Evolutionary conservation across 2,888 invertebrate species (phyloP).

Genomic region (Phyto melanocephala): DNA sequence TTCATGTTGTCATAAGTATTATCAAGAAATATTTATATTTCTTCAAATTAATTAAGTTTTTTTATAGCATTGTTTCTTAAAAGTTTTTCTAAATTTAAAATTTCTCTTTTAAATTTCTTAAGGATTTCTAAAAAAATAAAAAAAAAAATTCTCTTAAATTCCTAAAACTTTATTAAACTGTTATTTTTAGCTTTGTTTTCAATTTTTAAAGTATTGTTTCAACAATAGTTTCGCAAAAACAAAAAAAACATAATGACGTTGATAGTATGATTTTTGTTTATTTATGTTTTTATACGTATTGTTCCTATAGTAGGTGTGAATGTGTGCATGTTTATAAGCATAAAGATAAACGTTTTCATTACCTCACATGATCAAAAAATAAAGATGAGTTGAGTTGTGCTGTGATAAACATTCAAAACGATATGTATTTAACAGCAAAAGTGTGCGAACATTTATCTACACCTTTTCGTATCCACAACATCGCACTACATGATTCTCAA

Average conservation of each 20-base stretch:
- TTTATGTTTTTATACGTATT: background rate
- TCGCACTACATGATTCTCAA: background rate
- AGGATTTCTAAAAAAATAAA: too few species aligned
- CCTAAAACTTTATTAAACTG: too few species aligned
- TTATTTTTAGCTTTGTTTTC: background rate
- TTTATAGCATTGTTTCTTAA: too few species aligned
- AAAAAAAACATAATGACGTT: slow-evolving; percentile 21
- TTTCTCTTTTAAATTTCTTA: too few species aligned
- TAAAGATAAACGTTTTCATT: slow-evolving; percentile 10
- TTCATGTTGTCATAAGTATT: too few species aligned
- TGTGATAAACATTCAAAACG: background rate
- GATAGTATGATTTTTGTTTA: background rate
- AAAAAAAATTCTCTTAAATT: too few species aligned
- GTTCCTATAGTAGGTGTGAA: background rate
- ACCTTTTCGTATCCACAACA: background rate
- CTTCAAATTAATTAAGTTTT: too few species aligned
- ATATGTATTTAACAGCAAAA: too few species aligned
- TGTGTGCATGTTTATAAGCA: background rate
- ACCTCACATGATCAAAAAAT: background rate
- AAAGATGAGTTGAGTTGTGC: background rate
- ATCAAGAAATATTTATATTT: too few species aligned
- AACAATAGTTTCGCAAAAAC: background rate
- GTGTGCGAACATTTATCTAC: slow-evolving; percentile 14
- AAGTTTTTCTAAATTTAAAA: too few species aligned
- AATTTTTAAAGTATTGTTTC: background rate